These are phyloP conservation scores for Thereva nobilitata DNA, from an alignment of 2,888 invertebrate species.

Conservation along the genomic window DNA sequence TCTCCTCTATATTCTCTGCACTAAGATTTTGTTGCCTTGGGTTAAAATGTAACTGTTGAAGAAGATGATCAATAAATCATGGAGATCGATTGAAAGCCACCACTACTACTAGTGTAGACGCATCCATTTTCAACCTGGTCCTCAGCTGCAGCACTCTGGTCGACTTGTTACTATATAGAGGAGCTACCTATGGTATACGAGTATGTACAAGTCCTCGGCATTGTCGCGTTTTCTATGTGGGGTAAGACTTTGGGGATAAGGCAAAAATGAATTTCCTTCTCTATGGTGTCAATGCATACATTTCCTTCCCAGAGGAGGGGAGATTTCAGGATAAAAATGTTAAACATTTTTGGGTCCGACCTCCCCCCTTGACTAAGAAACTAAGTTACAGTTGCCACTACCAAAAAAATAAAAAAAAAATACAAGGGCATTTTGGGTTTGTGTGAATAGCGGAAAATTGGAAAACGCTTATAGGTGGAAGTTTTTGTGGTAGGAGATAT, in stretches of 20 bases:
- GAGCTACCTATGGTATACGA: background rate
- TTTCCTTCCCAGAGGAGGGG: constrained; percentile 3
- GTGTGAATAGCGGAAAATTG: too few species aligned
- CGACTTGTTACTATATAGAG: background rate
- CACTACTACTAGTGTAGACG: background rate
- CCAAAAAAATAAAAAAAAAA: too few species aligned
- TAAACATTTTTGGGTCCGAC: background rate
- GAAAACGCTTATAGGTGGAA: too few species aligned
- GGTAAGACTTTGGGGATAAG: constrained; percentile 15
- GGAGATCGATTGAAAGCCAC: constrained; percentile 11
- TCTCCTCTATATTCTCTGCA: too few species aligned
- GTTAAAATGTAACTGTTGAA: constrained; percentile 5
- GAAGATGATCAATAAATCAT: constrained; percentile 31
- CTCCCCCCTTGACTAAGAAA: too few species aligned
- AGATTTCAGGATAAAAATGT: constrained; percentile 14
- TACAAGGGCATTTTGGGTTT: too few species aligned
- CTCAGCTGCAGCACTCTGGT: too few species aligned
- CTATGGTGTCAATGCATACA: background rate
- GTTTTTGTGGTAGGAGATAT: too few species aligned
- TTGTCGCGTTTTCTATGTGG: constrained; percentile 21
- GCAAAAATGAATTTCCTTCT: constrained; percentile 16
- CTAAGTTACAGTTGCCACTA: too few species aligned
- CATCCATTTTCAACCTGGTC: too few species aligned
- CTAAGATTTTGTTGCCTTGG: constrained; percentile 1
- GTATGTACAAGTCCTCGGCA: constrained; percentile 6